Conservation (phyloP, 2,113 vertebrate species). For the Apodemus speciosus region DNA sequence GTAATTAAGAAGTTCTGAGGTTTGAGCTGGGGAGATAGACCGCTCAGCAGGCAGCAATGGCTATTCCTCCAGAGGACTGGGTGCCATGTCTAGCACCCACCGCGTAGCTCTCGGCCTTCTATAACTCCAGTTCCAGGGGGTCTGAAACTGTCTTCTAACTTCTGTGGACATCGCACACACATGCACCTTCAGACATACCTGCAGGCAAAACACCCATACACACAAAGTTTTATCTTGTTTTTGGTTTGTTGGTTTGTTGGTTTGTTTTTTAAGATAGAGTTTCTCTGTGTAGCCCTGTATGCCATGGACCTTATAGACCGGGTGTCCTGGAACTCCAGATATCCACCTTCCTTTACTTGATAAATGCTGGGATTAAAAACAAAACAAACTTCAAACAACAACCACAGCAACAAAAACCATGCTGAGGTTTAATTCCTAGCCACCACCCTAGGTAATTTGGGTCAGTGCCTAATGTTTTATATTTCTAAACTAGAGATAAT, state of each 20-base stretch:
- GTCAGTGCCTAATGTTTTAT: neutral
- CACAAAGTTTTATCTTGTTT: neutral
- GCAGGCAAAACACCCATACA: neutral
- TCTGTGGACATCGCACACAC: neutral
- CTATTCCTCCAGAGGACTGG: neutral
- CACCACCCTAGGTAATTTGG: neutral
- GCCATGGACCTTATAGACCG: neutral
- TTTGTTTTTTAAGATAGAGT: neutral
- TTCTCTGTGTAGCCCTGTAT: neutral
- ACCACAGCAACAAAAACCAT: neutral
- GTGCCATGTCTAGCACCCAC: neutral
- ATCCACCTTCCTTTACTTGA: neutral
- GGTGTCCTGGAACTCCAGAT: neutral
- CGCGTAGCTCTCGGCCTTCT: neutral
- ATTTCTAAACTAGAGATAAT: constrained; percentile 33
- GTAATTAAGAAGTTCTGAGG: neutral
- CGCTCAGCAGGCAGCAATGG: neutral
- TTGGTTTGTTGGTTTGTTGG: no score
- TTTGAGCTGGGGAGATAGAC: neutral
- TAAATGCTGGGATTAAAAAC: neutral
- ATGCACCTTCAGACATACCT: neutral
- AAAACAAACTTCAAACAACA: neutral
- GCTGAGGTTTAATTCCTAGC: neutral
- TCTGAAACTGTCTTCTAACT: neutral
- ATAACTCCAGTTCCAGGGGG: neutral